Base-by-base conservation (phyloP, 2,797 vertebrate species). In the Emys orbicularis region DNA sequence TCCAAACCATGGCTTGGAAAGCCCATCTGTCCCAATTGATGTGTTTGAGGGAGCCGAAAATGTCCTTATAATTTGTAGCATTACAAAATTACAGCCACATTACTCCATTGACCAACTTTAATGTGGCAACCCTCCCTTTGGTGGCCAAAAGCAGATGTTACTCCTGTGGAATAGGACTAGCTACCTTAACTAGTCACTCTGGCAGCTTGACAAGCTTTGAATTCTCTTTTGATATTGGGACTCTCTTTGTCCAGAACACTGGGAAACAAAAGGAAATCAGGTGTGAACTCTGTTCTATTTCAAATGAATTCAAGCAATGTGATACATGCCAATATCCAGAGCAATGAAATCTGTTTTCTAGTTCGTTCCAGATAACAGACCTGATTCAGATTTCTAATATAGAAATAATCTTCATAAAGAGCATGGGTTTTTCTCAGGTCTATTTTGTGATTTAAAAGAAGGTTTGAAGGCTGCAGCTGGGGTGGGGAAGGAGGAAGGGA, bases 211-310 rank as follows among this genome's bases (percentile, higher is more conserved):
- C 49, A n/a, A 84, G 23, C 5, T 3, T 53, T 2, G 25, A 56
- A 21, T 5, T 34, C 34, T 34, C 65, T 6, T 61, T 83, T 19
- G 54, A 80, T 37, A n/a, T 49, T 13, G 7, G 53, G 31, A 44
- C n/a, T 3, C 12, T 4, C 21, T 68, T 68, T 29, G 0, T 74
- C 37, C 37, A 6, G 29, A 77, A 50, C 44, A 23, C 53, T 0
- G 8, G 44, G 37, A n/a, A 21, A 2, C 50, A 12, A 82, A 82
- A n/a, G 25, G n/a, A 47, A 74, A 29, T 9, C 21, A 18, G 31
- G 34, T 8, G 41, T 18, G 41, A 76, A 49, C 4, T 27, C 18
- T 79, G 41, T 11, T n/a, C 2, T 72, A 5, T 77, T 52, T 31
- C 18, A 61, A 16, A 6, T 44, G 3, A 47, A 7, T 4, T 31